Base-by-base conservation (phyloP, 2,888 invertebrate species). In the Drosophila greeni region DNA sequence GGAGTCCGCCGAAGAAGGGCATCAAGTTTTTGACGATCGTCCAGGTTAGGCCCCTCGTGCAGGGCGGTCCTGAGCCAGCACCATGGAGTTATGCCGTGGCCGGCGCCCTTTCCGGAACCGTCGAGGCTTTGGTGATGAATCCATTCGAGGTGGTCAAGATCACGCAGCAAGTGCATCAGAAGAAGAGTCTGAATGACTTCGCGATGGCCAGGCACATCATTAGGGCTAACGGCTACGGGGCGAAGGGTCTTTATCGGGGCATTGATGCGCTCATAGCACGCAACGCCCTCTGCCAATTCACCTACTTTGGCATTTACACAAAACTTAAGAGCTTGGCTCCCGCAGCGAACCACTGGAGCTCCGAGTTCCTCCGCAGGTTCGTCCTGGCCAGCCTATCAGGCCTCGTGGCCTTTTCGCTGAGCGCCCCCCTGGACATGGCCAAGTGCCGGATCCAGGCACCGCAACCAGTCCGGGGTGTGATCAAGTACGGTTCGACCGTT, bases 121-220 rank as follows among this genome's bases (percentile, higher is more conserved):
- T 49, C 0, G 77, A 77, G 20, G 58, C 58, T 0, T 0, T 67
- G 0, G 0, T 74, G 0, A 49, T 57, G 20, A 80, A 39, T 42
- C 77, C 83, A 0, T 71, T 77, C 6, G 83, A 77, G 9, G 62
- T 82, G 24, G 51, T 77, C 0, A 83, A 74, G 33, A 43, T 83
- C 2, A 51, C 31, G 1, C 83, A 74, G 49, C 77, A 80, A 52
- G 62, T 72, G 0, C 43, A 59, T 48, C 65, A 61, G 0, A 8
- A 9, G 12, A n/a, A 31, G 5, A 16, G 3, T 0, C 5, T 57
- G 0, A 16, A 4, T 3, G 20, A 66, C 1, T 2, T 65, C 0
- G 1, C 2, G 1, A 60, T 76, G 5, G 68, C 61, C 4, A 64
- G 4, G 14, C 4, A 24, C 14, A 67, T 76, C 1, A 36, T 70